These are phyloP conservation scores for Dreissena polymorpha DNA, from an alignment of 1,140 invertebrate species.

Conservation along the genomic window DNA sequence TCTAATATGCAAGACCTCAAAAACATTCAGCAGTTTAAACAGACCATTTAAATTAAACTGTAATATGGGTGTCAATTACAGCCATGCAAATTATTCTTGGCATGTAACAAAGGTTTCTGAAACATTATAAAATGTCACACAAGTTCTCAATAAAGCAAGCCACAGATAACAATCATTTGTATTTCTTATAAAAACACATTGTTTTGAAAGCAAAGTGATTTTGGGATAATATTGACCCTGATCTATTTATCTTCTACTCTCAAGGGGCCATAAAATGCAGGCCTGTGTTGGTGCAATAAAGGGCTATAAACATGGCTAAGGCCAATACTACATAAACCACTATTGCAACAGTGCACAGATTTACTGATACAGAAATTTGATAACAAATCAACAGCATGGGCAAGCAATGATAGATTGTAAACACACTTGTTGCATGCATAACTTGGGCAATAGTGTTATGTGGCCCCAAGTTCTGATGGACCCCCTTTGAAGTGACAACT, in stretches of 20 bases:
- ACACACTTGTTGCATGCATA: conserved; percentile 21
- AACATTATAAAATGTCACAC: too few species aligned
- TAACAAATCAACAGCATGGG: conserved; percentile 36
- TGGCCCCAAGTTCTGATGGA: conserved; percentile 24
- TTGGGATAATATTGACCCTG: conserved; percentile 3
- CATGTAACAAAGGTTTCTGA: too few species aligned
- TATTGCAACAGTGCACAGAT: conserved; percentile 3
- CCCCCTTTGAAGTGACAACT: conserved; percentile 48
- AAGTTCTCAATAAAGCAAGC: too few species aligned
- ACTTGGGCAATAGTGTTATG: conserved; percentile 6
- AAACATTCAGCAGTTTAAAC: too few species aligned
- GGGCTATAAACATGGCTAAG: too few species aligned
- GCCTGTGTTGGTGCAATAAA: too few species aligned
- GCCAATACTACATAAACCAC: neutral
- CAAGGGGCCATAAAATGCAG: neutral
- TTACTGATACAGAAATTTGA: conserved; percentile 16
- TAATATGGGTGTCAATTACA: too few species aligned
- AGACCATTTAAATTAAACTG: too few species aligned
- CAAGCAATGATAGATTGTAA: conserved; percentile 19
- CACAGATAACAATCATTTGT: too few species aligned
- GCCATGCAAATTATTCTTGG: too few species aligned
- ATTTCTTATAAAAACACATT: too few species aligned
- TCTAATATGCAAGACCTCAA: too few species aligned
- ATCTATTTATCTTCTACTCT: neutral
- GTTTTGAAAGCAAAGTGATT: neutral